These are phyloP conservation scores for Amorpha juglandis DNA, from an alignment of 2,888 invertebrate genomes.

Conservation along the genomic window DNA sequence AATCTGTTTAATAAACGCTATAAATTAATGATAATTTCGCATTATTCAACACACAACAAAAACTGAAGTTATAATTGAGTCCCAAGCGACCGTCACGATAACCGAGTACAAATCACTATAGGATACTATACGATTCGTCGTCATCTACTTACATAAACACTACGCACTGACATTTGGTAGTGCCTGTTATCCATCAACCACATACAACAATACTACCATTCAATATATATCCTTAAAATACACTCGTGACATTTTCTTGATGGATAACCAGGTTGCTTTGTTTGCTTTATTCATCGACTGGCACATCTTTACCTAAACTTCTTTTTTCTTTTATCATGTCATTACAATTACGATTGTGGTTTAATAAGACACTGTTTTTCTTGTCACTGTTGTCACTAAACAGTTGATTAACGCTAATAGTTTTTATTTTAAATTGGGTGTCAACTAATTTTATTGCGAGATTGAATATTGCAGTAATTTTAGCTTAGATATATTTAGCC, in stretches of 20 bases:
- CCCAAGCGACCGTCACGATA: slow-evolving; percentile 37
- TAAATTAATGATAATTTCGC: slow-evolving; percentile 77
- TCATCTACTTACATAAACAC: slow-evolving; percentile 51
- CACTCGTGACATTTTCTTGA: slow-evolving; percentile 37
- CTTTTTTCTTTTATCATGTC: slow-evolving; percentile 64
- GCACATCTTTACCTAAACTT: slow-evolving; percentile 69
- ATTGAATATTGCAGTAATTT: slow-evolving; percentile 13
- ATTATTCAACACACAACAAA: slow-evolving; percentile 73
- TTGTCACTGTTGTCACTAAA: slow-evolving; percentile 80
- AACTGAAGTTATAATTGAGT: slow-evolving; percentile 34
- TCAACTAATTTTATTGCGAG: slow-evolving; percentile 26
- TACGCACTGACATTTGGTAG: slow-evolving; percentile 56
- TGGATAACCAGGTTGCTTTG: slow-evolving; percentile 57
- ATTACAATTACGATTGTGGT: slow-evolving; percentile 64
- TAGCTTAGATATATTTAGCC: background rate
- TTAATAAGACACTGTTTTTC: slow-evolving; percentile 65
- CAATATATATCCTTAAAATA: background rate
- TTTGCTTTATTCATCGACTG: slow-evolving; percentile 70
- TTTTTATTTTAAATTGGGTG: slow-evolving; percentile 24
- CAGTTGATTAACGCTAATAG: slow-evolving; percentile 68
- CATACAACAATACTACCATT: slow-evolving; percentile 7
- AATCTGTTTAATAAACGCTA: slow-evolving; percentile 82
- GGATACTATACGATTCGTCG: slow-evolving; percentile 28
- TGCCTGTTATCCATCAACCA: slow-evolving; percentile 58
- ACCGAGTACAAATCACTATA: slow-evolving; percentile 22